A percentile compares a stretch with the other conserved stretches of the same genome.
These are phyloP conservation scores for Dynastes tityus DNA, from an alignment of 2,888 invertebrate species.

Conservation along the genomic window DNA sequence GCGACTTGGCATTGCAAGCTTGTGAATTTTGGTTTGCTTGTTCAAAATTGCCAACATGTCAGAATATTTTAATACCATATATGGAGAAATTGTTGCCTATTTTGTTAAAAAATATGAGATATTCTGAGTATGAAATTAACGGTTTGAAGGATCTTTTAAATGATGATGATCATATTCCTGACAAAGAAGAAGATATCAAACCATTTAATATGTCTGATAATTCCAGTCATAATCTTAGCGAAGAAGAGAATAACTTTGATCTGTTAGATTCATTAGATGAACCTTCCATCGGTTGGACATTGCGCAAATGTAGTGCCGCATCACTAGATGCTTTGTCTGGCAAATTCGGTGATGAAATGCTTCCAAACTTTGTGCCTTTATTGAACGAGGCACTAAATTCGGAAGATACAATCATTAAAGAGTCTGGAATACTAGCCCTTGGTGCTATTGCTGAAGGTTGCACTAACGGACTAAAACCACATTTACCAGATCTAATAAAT, in stretches of 20 bases:
- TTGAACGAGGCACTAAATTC: slow-evolving; percentile 96
- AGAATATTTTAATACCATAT: slow-evolving; percentile 90
- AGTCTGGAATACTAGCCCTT: slow-evolving; percentile 93
- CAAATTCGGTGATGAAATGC: slow-evolving; percentile 94
- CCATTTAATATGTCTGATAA: slow-evolving; percentile 92
- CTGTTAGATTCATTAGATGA: slow-evolving; percentile 74
- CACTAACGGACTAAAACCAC: slow-evolving; percentile 79
- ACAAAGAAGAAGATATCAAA: slow-evolving; percentile 95
- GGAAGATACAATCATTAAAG: slow-evolving; percentile 95
- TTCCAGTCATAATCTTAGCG: slow-evolving; percentile 73
- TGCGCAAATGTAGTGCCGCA: slow-evolving; percentile 98
- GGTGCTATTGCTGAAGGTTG: slow-evolving; percentile 75
- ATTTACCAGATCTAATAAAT: slow-evolving; percentile 80
- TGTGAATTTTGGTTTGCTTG: slow-evolving; percentile 99
- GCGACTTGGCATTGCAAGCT: slow-evolving; percentile 95
- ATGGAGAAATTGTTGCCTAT: slow-evolving; percentile 91
- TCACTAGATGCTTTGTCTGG: slow-evolving; percentile 97
- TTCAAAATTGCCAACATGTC: slow-evolving; percentile 94
- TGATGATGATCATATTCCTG: slow-evolving; percentile 96
- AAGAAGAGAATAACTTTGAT: slow-evolving; percentile 78
- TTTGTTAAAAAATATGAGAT: slow-evolving; percentile 96
- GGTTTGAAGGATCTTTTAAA: slow-evolving; percentile 94
- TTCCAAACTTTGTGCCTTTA: slow-evolving; percentile 94
- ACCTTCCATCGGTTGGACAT: slow-evolving; percentile 84
- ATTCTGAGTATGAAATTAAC: slow-evolving; percentile 96